Base-by-base conservation (phyloP, 2,797 vertebrate species). In the Sebastolobus altivelis region DNA sequence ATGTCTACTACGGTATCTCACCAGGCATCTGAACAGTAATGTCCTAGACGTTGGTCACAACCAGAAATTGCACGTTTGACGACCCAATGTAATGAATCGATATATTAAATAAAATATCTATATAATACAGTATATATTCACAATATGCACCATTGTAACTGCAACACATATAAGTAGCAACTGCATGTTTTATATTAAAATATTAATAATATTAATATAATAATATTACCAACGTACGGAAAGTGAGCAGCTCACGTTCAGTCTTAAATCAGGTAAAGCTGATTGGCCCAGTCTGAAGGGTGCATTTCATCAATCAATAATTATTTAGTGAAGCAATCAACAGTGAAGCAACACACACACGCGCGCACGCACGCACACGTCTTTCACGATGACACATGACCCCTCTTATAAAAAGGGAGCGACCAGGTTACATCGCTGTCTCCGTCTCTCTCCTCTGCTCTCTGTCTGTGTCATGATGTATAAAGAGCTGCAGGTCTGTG, bases 231-330 rank as follows among this genome's bases (percentile, higher is more conserved):
- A 38, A 29, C 14, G 8, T 60, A 49, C 1, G 1, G 14, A 70
- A 81, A 46, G 35, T 52, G 25, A 81, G 20, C 16, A 18, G 29
- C 0, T 1, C 13, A 43, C 5, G 8, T 43, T 37, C 22, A 22
- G 18, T 27, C 25, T 27, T 14, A 25, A 71, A 66, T 66, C 20
- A 37, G 49, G 59, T 25, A 16, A 58, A 70, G 46, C 8, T 62
- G 22, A 31, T 20, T 29, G 9, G n/a, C 20, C n/a, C 11, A 4
- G 33, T 16, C 54, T 70, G 18, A 56, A 72, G 65, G 55, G 56
- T 80, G 40, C 22, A 55, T 87, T 87, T 80, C 27, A 72, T 60
- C 16, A 65, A 69, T 88, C 83, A 77, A 79, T 86, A 73, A 74
- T 71, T 61, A 67, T 80, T 73, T 77, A 65, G 52, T 31, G 46